Evolutionary conservation across 2,113 vertebrate species (phyloP), one percentile per base, ranked within the genome.

Genomic region (Nerophis ophidion): DNA sequence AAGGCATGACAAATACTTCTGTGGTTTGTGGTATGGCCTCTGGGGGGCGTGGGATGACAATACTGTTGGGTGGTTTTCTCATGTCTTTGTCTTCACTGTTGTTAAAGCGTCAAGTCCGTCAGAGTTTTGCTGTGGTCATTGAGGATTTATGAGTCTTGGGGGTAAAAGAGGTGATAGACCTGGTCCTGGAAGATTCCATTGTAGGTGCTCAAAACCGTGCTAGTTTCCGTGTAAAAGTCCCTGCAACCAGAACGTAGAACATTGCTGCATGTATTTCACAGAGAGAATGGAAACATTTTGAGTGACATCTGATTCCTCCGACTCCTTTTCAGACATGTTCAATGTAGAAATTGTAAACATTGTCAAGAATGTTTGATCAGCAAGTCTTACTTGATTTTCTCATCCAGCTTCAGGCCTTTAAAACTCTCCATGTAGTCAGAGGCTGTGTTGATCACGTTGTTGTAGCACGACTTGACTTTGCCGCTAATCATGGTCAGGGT

Each of bases 301-400:
- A 36, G 10, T 40, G 10, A 40, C 5, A 8, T 38, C 36, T 38
- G 36, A 4, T 38, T 6, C 36, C 7, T 8, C 38, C 38, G 10
- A 40, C 1, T 40, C 38, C 38, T 40, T 40, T 40, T 40, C 38
- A 40, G 5, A 38, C 36, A 38, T 38, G 36, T 38, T 38, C 8
- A 8, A 38, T 26, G 26, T 26, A 26, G 26, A 26, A 26, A 26
- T 0, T 26, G 26, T 26, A 26, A 26, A 26, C 26, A 38, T 38
- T 38, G 36, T 40, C 8, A 8, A 40, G 5, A 3, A 8, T 7
- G 38, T 40, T 1, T 40, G 6, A 9, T 40, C 6, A 42, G 5
- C 8, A 15, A 6, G 4, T 63, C 86, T 83, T 81, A 92, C 91
- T 60, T 72, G 60, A 75, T 73, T 57, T 88, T 89, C 72, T 89